Evolutionary conservation across 2,888 invertebrate species (phyloP), one percentile per base, ranked within the genome.

Genomic region (Cremastobaeus sp.): DNA sequence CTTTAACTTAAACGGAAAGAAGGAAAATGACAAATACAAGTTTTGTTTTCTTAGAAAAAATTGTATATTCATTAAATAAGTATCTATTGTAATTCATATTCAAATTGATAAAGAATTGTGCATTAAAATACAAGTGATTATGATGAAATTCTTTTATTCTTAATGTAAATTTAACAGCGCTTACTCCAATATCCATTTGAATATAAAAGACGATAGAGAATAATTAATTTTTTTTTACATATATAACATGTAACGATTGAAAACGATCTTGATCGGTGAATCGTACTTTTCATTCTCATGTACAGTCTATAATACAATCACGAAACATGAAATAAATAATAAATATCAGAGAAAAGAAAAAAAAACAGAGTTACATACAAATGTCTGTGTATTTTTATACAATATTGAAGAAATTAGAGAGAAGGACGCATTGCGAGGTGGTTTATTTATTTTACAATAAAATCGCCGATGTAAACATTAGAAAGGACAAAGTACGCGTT

Each of bases 141-240:
- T 52, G 54, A 50, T 50, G 50, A 57, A 68, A 57, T 60, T 32
- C 6, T 30, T 20, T 45, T 30, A 37, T 60, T 6, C 66, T 65
- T 57, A 41, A 65, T 77, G 73, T 70, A 9, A 57, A 66, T 76
- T 78, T 45, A 62, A 69, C 74, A 72, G 37, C 69, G 66, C 71
- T 78, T 72, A 79, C 77, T 74, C 76, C 80, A 80, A 76, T 76
- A 69, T 68, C 69, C 59, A 78, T 79, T 80, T 79, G 77, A 66
- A 79, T 81, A 80, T 79, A 81, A 79, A 80, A 81, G 77, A 74
- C 79, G 57, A 50, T 74, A 77, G 68, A 54, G 9, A 15, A 20
- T 20, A 57, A 32, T 57, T n/a, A 66, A 57, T 28, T 35, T n/a
- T n/a, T 57, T 69, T 45, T 37, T 69, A 60, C 69, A 69, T 69